Conservation (phyloP, 2,888 invertebrate species). For the Lithophane socia region DNA sequence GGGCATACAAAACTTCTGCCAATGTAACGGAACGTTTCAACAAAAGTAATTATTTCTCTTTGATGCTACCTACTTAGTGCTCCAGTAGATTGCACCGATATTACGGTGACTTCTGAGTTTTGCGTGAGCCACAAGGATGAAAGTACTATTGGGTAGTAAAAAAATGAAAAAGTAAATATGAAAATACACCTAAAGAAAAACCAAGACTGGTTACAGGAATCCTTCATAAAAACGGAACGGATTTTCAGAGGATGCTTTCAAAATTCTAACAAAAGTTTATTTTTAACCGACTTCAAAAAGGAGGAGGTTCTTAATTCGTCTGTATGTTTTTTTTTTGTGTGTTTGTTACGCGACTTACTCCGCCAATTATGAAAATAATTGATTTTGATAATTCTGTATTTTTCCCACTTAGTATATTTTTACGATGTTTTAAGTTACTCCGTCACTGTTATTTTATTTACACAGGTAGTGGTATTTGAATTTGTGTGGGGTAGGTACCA, state of each 20-base stretch:
- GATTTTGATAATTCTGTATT: no score
- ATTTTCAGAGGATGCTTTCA: background rate
- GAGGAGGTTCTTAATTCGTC: no score
- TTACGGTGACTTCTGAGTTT: background rate
- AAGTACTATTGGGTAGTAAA: no score
- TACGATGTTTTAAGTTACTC: no score
- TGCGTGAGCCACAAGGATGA: background rate
- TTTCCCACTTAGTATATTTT: no score
- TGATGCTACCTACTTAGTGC: constrained; percentile 13
- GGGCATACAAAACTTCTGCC: constrained; percentile 48
- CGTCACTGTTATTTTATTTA: no score
- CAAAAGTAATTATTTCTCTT: constrained; percentile 42
- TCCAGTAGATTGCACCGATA: constrained; percentile 20
- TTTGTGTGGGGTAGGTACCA: no score
- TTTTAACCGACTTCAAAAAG: no score
- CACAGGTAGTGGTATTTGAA: no score
- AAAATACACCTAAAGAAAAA: background rate
- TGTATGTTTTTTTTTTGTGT: no score
- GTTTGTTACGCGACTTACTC: no score
- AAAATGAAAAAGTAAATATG: background rate
- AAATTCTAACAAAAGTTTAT: background rate
- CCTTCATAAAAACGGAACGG: background rate
- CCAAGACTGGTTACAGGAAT: background rate
- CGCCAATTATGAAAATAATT: no score
- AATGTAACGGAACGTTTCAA: constrained; percentile 60